Conservation (phyloP, 2,888 invertebrate species). For the Sipha maydis region DNA sequence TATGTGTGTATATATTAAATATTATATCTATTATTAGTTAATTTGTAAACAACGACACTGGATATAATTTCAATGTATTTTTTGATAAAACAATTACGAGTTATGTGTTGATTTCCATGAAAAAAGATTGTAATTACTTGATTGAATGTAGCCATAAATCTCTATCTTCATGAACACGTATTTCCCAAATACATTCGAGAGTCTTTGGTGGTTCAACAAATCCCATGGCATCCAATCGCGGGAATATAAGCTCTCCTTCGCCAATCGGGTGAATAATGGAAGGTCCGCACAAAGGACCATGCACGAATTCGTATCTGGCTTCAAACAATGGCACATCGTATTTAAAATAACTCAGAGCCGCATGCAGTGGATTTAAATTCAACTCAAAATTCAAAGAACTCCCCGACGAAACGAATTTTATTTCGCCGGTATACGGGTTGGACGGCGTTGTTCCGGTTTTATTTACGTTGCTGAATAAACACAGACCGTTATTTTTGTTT, state of each 20-base stretch:
- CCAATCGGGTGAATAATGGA: slow-evolving; percentile 81
- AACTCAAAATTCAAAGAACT: slow-evolving; percentile 77
- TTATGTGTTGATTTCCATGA: too few species aligned
- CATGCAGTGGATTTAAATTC: slow-evolving; percentile 85
- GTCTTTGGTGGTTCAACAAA: slow-evolving; percentile 68
- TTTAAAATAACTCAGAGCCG: slow-evolving; percentile 88
- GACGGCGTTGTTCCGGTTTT: slow-evolving; percentile 14
- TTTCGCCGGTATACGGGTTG: background rate
- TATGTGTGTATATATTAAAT: too few species aligned
- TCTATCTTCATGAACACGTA: slow-evolving; percentile 82
- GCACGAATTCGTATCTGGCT: slow-evolving; percentile 88
- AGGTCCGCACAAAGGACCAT: slow-evolving; percentile 88
- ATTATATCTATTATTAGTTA: too few species aligned
- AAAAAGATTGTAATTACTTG: slow-evolving; percentile 70
- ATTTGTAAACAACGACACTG: too few species aligned
- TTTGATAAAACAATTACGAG: too few species aligned
- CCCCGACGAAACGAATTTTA: slow-evolving; percentile 50
- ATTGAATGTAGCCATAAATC: slow-evolving; percentile 89
- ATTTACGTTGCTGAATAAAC: slow-evolving; percentile 40
- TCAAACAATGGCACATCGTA: slow-evolving; percentile 85
- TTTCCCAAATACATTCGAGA: slow-evolving; percentile 81
- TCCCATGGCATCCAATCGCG: slow-evolving; percentile 67
- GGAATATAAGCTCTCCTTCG: slow-evolving; percentile 68
- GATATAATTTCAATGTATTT: too few species aligned
- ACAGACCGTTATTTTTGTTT: slow-evolving; percentile 43